phyloP scores from a whole-genome alignment of 1,140 invertebrate genomes.

The Micrasema minimum region DNA sequence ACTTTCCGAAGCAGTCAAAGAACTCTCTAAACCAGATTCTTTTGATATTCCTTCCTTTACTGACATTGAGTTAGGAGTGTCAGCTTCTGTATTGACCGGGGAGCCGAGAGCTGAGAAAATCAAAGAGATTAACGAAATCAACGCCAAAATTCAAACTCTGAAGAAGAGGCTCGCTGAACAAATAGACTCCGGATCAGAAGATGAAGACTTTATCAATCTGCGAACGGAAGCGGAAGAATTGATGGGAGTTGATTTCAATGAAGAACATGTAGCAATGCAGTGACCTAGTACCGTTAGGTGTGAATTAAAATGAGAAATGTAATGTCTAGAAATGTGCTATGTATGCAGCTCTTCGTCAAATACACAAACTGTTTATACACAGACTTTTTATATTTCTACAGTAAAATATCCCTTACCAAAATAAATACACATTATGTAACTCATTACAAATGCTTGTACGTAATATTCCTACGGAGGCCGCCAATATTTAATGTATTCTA shows the following conservation, averaged over 20 bases:
- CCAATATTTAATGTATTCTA: too few species aligned
- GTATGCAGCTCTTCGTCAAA: too few species aligned
- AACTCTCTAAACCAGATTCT: slow-evolving; percentile 38
- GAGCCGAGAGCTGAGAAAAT: slow-evolving; percentile 57
- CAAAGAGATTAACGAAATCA: slow-evolving; percentile 66
- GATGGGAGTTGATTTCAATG: slow-evolving; percentile 45
- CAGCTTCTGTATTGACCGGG: slow-evolving; percentile 43
- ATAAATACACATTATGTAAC: too few species aligned
- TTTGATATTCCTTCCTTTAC: slow-evolving; percentile 63
- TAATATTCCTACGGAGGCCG: too few species aligned
- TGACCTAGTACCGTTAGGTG: background rate
- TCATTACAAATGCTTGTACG: too few species aligned
- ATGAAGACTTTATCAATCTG: slow-evolving; percentile 72
- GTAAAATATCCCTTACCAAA: too few species aligned
- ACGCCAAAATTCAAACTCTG: slow-evolving; percentile 67
- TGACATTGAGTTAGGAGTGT: slow-evolving; percentile 58
- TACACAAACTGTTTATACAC: too few species aligned
- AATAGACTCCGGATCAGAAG: slow-evolving; percentile 67
- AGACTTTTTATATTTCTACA: too few species aligned
- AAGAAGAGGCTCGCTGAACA: slow-evolving; percentile 67
- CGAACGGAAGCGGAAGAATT: slow-evolving; percentile 61
- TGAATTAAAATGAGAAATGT: too few species aligned
- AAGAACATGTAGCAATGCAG: slow-evolving; percentile 38
- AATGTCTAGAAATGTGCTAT: too few species aligned
- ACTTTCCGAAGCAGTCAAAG: background rate